These are phyloP conservation scores for Lamprologus sp. DNA, from an alignment of 2,113 vertebrate genomes.

Conservation along the genomic window DNA sequence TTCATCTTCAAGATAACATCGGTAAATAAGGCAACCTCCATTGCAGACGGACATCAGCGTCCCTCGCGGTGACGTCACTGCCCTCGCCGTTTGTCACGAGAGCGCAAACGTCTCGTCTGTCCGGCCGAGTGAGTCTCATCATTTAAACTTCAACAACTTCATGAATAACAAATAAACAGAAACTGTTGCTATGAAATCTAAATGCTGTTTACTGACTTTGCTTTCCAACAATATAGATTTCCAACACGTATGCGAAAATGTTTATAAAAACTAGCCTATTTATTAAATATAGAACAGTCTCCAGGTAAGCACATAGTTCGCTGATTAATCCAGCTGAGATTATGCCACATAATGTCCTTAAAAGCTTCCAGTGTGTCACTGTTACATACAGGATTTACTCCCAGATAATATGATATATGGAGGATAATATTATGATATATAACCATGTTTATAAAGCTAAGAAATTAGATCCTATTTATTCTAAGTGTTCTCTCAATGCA, in stretches of 20 bases:
- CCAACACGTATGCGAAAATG: slow-evolving; percentile 13
- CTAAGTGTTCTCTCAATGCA: neutral
- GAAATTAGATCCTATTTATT: slow-evolving; percentile 4
- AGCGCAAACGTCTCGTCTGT: neutral
- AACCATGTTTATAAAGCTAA: slow-evolving; percentile 19
- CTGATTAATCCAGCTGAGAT: slow-evolving; percentile 38
- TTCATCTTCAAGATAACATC: neutral
- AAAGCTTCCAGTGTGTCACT: slow-evolving; percentile 36
- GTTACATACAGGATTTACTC: slow-evolving; percentile 4
- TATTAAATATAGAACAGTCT: slow-evolving; percentile 63
- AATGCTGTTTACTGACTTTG: slow-evolving; percentile 10
- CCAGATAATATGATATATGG: slow-evolving; percentile 26
- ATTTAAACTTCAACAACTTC: neutral
- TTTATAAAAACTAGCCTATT: slow-evolving; percentile 46
- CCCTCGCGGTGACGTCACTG: neutral
- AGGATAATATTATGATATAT: slow-evolving; percentile 1
- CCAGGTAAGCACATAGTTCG: slow-evolving; percentile 31
- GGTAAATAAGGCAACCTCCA: slow-evolving; percentile 18
- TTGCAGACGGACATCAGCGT: neutral
- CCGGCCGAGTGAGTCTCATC: neutral
- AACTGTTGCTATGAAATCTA: neutral
- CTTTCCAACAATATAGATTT: slow-evolving; percentile 24
- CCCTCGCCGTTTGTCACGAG: neutral
- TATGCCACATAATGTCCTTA: slow-evolving; percentile 27
- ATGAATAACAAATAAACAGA: neutral